phyloP scores from a whole-genome alignment of 2,113 vertebrate genomes.

The Phrynosoma blainvillii region DNA sequence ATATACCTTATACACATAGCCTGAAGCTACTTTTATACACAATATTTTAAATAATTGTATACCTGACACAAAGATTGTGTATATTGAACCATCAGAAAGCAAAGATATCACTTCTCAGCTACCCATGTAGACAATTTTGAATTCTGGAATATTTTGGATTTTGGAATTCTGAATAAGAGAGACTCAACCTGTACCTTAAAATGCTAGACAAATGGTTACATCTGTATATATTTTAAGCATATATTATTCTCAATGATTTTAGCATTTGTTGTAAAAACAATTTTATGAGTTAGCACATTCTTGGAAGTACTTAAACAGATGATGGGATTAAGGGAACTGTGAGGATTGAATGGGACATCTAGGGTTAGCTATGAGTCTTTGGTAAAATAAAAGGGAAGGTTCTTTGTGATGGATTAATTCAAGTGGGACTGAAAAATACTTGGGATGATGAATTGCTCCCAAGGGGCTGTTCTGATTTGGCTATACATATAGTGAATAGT shows the following conservation, averaged over 20 bases:
- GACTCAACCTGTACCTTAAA: too few relatives aligned
- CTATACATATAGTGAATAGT: not conserved
- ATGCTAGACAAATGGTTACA: not conserved
- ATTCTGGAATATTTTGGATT: too few relatives aligned
- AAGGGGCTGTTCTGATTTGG: not conserved
- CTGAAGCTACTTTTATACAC: too few relatives aligned
- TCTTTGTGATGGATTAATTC: not conserved
- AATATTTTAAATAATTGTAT: too few relatives aligned
- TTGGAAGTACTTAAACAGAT: not conserved
- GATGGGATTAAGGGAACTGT: not conserved
- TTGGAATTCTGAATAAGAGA: too few relatives aligned
- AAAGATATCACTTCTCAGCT: too few relatives aligned
- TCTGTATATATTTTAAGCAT: not conserved
- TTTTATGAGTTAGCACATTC: not conserved
- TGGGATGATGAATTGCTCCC: not conserved
- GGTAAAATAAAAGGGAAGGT: not conserved
- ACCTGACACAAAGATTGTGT: too few relatives aligned
- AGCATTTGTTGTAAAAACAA: not conserved
- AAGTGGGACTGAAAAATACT: not conserved
- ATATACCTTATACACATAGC: too few relatives aligned
- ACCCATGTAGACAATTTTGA: too few relatives aligned
- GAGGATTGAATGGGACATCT: not conserved
- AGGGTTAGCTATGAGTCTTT: not conserved
- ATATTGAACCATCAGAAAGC: too few relatives aligned
- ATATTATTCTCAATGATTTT: not conserved